Evolutionary conservation across 2,888 invertebrate genomes (phyloP).

Genomic region (Aphodius sticticus): DNA sequence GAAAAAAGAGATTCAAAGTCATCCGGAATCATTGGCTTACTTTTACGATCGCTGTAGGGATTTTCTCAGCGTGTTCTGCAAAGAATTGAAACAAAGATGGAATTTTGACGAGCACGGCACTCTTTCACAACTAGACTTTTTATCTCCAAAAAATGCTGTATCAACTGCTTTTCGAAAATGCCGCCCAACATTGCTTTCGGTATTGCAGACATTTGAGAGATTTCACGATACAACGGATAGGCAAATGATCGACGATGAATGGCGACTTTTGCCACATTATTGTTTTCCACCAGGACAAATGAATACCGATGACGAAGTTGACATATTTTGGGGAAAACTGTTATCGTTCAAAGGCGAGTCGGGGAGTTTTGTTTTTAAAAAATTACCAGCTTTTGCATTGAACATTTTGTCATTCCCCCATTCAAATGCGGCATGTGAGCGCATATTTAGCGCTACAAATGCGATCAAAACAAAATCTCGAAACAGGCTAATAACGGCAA

Average conservation of each 20-base stretch:
- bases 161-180: neutral
- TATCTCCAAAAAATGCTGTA: constrained; percentile 1
- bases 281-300: neutral
- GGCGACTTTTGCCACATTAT: constrained; percentile 14
- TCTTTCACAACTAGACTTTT: neutral
- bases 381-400: constrained; percentile 5
- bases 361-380: constrained; percentile 9
- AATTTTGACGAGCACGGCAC: neutral
- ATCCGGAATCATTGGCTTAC: neutral
- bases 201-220: constrained; percentile 7
- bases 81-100: too few species aligned
- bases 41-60: constrained; percentile 10
- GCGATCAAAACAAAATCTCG: constrained; percentile 17
- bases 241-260: constrained; percentile 9
- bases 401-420: constrained; percentile 13
- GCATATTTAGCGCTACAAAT: neutral
- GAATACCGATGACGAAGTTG: constrained; percentile 12
- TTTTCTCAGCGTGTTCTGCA: too few species aligned
- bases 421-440: constrained; percentile 15
- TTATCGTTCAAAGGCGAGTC: neutral
- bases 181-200: constrained; percentile 7
- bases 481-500: constrained; percentile 8
- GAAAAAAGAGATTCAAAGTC: constrained; percentile 8
- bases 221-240: neutral
- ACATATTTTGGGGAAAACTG: constrained; percentile 18